Evolutionary conservation across 1,140 invertebrate species (phyloP).

Genomic region (Drosophila nikananu): DNA sequence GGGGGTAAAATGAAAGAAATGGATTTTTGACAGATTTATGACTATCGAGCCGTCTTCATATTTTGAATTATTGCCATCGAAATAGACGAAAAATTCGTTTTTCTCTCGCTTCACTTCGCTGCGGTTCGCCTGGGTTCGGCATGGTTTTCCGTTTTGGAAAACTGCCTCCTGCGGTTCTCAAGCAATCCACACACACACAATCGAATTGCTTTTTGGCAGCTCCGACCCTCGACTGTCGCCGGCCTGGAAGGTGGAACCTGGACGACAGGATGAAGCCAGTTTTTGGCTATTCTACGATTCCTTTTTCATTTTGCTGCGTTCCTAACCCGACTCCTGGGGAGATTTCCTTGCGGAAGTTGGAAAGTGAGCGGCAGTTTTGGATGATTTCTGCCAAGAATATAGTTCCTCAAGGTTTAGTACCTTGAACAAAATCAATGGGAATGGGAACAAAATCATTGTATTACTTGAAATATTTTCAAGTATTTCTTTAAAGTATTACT

Average conservation of each 20-base stretch:
- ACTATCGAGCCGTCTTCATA: constrained; percentile 84
- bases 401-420: constrained; percentile 4
- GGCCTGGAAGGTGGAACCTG: constrained; percentile 14
- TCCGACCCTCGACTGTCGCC: constrained; percentile 30
- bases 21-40: constrained; percentile 85
- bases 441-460: too few relatives aligned
- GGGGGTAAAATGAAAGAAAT: constrained; percentile 84
- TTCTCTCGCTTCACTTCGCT: constrained; percentile 49
- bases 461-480: background rate
- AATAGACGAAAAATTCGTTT: constrained; percentile 83
- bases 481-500: background rate
- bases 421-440: too few relatives aligned
- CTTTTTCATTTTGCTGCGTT: constrained; percentile 1
- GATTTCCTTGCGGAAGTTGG: constrained; percentile 18
- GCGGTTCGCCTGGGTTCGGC: constrained; percentile 30
- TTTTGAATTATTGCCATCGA: constrained; percentile 85
- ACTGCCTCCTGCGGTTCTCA: constrained; percentile 40
- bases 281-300: constrained; percentile 40
- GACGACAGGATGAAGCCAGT: constrained; percentile 17
- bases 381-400: constrained; percentile 20
- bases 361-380: constrained; percentile 18
- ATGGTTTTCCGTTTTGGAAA: constrained; percentile 48
- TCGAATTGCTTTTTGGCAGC: constrained; percentile 50
- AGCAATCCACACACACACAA: constrained; percentile 33
- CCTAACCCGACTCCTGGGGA: constrained; percentile 14